Base-by-base conservation (phyloP, 2,797 vertebrate genomes). In the Scolopax bukidnonensis region DNA sequence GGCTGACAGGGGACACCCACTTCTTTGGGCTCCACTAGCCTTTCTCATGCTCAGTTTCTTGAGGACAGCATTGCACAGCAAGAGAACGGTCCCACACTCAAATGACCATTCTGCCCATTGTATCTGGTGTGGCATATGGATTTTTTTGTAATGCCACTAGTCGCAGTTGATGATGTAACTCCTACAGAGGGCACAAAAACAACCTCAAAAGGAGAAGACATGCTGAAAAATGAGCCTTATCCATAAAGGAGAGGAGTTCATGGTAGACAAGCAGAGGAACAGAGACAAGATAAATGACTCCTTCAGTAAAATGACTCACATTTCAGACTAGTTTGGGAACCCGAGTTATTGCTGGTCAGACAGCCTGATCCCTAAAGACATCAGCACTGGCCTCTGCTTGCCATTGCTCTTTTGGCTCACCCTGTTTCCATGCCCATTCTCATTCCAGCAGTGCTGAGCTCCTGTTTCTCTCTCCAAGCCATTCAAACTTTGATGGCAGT, bases 401-500 rank as follows among this genome's bases (percentile, higher is more conserved):
- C 51, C 48, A 36, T 7, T 38, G 28, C 73, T 57, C 43, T 36
- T 45, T 27, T 0, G 0, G 28, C 40, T 65, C 59, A 7, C 50
- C 28, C 51, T 25, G 4, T 9, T 63, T 50, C 71, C 30, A 1
- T 45, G 71, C 41, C 73, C 80, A 27, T 48, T 65, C 75, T 64
- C 69, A 14, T 69, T 60, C 74, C 69, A 60, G 33, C 12, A 84
- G 36, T 0, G 6, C 5, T 6, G 69, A 67, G 84, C 77, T 77
- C 79, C 51, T 0, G 0, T 61, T 84, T 93, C 83, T 74, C 19
- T 88, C 96, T 86, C 74, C 64, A 47, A 92, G 84, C 74, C 89
- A 53, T 57, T 54, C 7, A 24, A 90, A 95, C 50, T 59, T 88
- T 84, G 93, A 94, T 94, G 90, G 93, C 74, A 96, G 82, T 93